A percentile compares a stretch with the other conserved stretches of the same genome.
phyloP scores from a whole-genome alignment of 1,140 invertebrate species.

The Papilio helenus region DNA sequence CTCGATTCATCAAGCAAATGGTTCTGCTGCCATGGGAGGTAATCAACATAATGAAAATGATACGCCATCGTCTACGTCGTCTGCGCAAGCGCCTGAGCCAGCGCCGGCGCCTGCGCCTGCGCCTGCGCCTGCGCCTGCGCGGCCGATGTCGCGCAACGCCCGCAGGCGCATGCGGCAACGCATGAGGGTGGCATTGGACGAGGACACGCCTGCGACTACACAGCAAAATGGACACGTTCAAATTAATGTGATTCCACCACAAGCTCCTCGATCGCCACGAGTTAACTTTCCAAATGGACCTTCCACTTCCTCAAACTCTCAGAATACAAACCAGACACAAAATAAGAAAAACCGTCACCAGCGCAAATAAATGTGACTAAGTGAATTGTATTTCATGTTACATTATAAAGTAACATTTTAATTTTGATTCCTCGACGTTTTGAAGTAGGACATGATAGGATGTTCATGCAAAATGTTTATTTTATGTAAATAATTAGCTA shows the following conservation, averaged over 20 bases:
- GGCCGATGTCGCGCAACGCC: constrained; percentile 61
- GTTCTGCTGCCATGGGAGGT: neutral
- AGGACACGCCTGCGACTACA: constrained; percentile 36
- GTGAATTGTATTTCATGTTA: constrained; percentile 15
- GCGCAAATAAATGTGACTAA: constrained; percentile 56
- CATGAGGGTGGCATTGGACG: constrained; percentile 59
- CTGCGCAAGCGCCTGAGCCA: neutral
- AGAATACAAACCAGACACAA: constrained; percentile 47
- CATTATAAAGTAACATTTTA: constrained; percentile 19
- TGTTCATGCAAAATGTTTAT: neutral
- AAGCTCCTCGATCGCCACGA: neutral
- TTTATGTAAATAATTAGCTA: constrained; percentile 30
- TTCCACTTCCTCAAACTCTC: constrained; percentile 45
- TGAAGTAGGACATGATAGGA: neutral
- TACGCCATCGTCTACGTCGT: neutral
- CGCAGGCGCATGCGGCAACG: constrained; percentile 66
- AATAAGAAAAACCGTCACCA: constrained; percentile 67
- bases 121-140: neutral
- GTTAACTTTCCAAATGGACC: constrained; percentile 46
- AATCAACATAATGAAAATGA: neutral
- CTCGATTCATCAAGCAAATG: neutral
- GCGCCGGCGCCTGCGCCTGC: too few relatives aligned
- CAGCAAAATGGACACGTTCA: neutral
- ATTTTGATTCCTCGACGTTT: neutral
- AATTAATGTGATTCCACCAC: neutral